Conservation (phyloP, 2,113 vertebrate genomes). For the Anolis carolinensis region DNA sequence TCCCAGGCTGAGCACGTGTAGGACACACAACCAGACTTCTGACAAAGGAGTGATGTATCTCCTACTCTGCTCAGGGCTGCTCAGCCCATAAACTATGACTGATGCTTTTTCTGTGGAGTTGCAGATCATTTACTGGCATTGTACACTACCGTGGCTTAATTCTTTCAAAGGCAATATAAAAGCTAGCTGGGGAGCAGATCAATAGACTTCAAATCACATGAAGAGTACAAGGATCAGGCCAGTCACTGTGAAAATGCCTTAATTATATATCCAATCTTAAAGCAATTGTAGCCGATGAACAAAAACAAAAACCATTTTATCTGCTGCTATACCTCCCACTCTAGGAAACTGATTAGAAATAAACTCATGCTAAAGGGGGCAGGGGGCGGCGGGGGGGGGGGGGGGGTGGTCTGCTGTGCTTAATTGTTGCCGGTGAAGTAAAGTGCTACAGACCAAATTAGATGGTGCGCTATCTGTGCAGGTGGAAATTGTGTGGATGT, state of each 20-base stretch:
- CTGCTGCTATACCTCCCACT: neutral
- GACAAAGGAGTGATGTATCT: too few species aligned
- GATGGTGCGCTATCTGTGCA: neutral
- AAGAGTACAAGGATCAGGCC: slow-evolving; percentile 41
- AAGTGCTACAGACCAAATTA: too few species aligned
- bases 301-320: neutral
- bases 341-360: slow-evolving; percentile 15
- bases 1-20: neutral
- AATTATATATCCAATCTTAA: slow-evolving; percentile 60
- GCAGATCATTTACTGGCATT: slow-evolving; percentile 53
- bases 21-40: neutral
- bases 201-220: slow-evolving; percentile 33
- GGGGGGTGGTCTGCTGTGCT: neutral
- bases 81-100: slow-evolving; percentile 29
- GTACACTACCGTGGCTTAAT: slow-evolving; percentile 48
- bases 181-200: slow-evolving; percentile 39
- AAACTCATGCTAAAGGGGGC: slow-evolving; percentile 17
- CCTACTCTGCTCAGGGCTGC: neutral
- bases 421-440: neutral
- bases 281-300: slow-evolving; percentile 30
- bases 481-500: neutral
- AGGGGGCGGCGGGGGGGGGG: too few species aligned
- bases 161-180: slow-evolving; percentile 45
- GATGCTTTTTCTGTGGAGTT: slow-evolving; percentile 51
- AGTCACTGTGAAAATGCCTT: slow-evolving; percentile 61